phyloP scores from a whole-genome alignment of 2,113 vertebrate species.

The Sylvicapra grimmia region DNA sequence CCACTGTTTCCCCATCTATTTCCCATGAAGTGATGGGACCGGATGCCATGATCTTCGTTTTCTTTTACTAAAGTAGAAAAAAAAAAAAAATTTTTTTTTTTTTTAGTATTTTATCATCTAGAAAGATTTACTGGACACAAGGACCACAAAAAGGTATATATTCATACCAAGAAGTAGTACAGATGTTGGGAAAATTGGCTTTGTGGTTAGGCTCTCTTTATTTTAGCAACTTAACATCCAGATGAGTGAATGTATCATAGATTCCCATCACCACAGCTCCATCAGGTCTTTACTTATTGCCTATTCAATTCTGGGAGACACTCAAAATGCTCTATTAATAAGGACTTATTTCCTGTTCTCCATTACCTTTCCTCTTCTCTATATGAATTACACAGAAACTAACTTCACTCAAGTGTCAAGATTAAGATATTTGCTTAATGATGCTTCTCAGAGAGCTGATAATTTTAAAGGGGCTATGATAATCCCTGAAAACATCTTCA shows the following conservation, averaged over 20 bases:
- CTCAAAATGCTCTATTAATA: not conserved
- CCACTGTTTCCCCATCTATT: too few species aligned
- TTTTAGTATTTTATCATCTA: not conserved
- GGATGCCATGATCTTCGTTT: not conserved
- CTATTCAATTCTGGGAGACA: not conserved
- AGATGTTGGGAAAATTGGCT: not conserved
- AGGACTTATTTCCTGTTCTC: not conserved
- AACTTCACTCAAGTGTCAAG: not conserved
- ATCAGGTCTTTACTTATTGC: not conserved
- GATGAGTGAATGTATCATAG: not conserved
- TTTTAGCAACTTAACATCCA: not conserved
- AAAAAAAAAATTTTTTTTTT: not conserved
- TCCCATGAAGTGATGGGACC: too few species aligned
- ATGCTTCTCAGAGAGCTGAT: not conserved
- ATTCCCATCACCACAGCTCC: not conserved
- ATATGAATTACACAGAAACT: not conserved
- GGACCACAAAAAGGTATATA: not conserved
- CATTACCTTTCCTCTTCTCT: not conserved
- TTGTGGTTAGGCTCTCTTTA: not conserved
- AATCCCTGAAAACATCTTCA: not conserved
- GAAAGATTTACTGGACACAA: constrained; percentile 21
- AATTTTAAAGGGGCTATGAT: not conserved
- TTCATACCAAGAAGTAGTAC: not conserved
- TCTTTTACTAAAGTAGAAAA: not conserved
- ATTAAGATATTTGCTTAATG: constrained; percentile 30